Base-by-base conservation (phyloP, 2,113 vertebrate species). In the cat (Felis catus) region DNA sequence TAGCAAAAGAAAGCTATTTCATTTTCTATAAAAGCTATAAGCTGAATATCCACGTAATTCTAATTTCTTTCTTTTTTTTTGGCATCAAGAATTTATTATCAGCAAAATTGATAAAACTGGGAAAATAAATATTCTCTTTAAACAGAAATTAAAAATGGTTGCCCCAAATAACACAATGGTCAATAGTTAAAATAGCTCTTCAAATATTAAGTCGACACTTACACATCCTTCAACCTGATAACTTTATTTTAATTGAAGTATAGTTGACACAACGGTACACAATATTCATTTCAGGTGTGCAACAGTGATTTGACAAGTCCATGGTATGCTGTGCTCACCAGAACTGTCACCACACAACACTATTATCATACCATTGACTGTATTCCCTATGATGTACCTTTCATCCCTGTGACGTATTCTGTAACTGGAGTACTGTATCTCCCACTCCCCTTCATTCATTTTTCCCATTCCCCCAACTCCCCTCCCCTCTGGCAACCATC, bases 71-170 rank as follows among this genome's bases (percentile, higher is more conserved):
- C 5, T 41, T 27, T 39, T 23, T 23, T 74, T 45, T 76, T 8
- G 18, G 18, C 27, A 19, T 61, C 51, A 85, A 90, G 14, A 80
- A 19, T n/a, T 97, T 95, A 95, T 94, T 94, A 92, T 61, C 88
- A 73, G 25, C 33, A 84, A 96, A 92, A 10, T 3, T 58, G 71
- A 83, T 45, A 66, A 95, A 61, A 81, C 18, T 66, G 12, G 48
- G 94, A 97, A 65, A 84, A 58, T 7, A 74, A 58, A 89, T 33
- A 61, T 15, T 68, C 29, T 78, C 25, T 83, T 86, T 36, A 68
- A 87, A 91, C 29, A 68, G 92, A 89, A 84, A 48, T 71, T 81
- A 89, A 94, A 92, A 65, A 78, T 6, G 23, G 45, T 11, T 87
- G 23, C 23, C 53, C 27, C 18, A 91, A 89, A 96, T 76, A 66